Conservation (phyloP, 1,140 invertebrate species). For the Druon quercuslanigerum region DNA sequence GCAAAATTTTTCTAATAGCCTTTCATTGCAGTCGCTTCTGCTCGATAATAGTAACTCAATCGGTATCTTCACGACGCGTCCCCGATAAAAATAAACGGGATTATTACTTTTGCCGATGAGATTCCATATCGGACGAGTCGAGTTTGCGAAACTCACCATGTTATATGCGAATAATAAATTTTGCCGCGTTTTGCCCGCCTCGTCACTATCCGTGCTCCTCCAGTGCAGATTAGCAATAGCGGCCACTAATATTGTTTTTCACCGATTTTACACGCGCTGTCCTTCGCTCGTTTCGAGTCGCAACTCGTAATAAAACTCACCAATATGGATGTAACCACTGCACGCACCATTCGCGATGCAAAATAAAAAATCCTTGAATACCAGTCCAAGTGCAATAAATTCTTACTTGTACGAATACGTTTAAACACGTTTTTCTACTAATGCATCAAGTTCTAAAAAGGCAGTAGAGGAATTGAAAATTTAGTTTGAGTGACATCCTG, state of each 20-base stretch:
- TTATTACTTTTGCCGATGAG: slow-evolving; percentile 61
- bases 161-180: slow-evolving; percentile 38
- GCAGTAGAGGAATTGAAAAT: neutral
- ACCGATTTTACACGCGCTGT: neutral
- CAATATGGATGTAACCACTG: slow-evolving; percentile 17
- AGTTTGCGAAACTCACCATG: slow-evolving; percentile 35
- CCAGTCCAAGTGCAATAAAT: slow-evolving; percentile 18
- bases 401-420: neutral
- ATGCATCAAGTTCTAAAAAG: neutral
- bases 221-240: neutral
- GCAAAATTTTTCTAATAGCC: neutral
- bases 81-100: slow-evolving; percentile 63
- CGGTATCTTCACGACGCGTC: slow-evolving; percentile 58
- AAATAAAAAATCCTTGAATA: slow-evolving; percentile 2
- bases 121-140: slow-evolving; percentile 41
- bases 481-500: neutral
- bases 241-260: slow-evolving; percentile 29
- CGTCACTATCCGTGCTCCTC: slow-evolving; percentile 10
- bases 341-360: neutral
- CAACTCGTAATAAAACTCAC: slow-evolving; percentile 1
- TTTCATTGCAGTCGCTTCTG: slow-evolving; percentile 29
- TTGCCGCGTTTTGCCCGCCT: slow-evolving; percentile 30
- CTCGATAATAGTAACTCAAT: slow-evolving; percentile 56
- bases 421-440: slow-evolving; percentile 22
- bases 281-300: neutral